Percentiles rank a stretch among this genome's conserved stretches.
phyloP scores from a whole-genome alignment of 2,888 invertebrate species.

The Oscheius sp. region DNA sequence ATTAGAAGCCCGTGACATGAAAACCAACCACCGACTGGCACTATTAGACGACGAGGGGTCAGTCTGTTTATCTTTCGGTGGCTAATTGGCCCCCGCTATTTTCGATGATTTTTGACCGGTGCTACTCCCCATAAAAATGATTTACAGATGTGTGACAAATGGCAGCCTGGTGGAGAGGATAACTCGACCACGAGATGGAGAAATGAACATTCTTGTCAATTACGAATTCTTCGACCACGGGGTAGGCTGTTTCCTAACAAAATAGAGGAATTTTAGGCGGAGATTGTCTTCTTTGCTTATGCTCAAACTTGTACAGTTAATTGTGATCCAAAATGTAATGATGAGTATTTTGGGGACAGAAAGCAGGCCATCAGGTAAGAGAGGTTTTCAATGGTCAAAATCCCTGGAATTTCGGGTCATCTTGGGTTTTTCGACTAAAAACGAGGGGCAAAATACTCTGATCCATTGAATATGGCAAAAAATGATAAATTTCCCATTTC shows the following conservation, averaged over 20 bases:
- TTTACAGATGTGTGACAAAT: constrained; percentile 23
- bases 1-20: constrained; percentile 27
- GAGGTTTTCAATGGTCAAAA: too few species aligned
- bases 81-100: constrained; percentile 19
- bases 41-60: constrained; percentile 33
- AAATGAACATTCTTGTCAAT: constrained; percentile 22
- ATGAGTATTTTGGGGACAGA: constrained; percentile 7
- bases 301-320: constrained; percentile 26
- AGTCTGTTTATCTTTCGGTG: constrained; percentile 11
- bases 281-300: constrained; percentile 36
- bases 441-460: too few species aligned
- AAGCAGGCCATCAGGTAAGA: background rate
- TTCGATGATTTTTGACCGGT: constrained; percentile 27
- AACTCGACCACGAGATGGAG: background rate
- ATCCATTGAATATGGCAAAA: too few species aligned
- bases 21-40: constrained; percentile 17
- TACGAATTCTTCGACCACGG: constrained; percentile 27
- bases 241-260: background rate
- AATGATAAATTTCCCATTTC: background rate
- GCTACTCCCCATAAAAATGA: background rate
- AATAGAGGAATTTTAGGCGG: constrained; percentile 15
- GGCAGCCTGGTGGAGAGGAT: constrained; percentile 17
- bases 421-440: too few species aligned
- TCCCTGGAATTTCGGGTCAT: too few species aligned
- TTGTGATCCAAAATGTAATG: constrained; percentile 37